Evolutionary conservation across 1,140 invertebrate genomes (phyloP).

Genomic region (Cecropterus lyciades): DNA sequence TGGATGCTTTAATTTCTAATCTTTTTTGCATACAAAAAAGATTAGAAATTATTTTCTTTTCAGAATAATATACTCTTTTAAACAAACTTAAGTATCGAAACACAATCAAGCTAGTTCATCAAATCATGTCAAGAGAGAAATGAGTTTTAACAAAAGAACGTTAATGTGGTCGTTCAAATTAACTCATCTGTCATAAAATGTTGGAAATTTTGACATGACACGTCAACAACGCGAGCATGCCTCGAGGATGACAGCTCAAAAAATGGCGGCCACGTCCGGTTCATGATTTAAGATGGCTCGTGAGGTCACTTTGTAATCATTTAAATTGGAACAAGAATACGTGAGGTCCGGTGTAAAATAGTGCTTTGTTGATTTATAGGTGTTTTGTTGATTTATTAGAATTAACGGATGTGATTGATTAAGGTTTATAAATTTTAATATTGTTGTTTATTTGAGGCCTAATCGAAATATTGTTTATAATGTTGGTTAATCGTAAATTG

Average conservation of each 20-base stretch:
- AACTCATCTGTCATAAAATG: constrained; percentile 64
- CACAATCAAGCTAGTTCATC: neutral
- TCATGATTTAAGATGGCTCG: constrained; percentile 38
- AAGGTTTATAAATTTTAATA: no score
- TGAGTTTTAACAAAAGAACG: constrained; percentile 19
- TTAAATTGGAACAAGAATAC: constrained; percentile 50
- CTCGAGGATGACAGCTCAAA: constrained; percentile 44
- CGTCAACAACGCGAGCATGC: constrained; percentile 50
- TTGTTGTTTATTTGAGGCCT: no score
- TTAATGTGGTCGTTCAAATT: constrained; percentile 59
- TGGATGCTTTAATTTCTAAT: no score
- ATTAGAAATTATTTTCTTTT: no score
- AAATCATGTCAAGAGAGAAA: constrained; percentile 18
- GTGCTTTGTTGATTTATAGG: neutral
- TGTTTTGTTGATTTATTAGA: neutral
- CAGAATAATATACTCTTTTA: no score
- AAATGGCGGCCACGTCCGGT: constrained; percentile 29
- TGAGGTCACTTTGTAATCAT: constrained; percentile 46
- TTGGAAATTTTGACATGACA: constrained; percentile 56
- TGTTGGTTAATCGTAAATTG: no score
- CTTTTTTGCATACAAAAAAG: no score
- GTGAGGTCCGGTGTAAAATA: neutral
- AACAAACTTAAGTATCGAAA: no score
- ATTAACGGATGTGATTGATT: no score
- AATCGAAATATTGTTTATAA: no score